Percentiles rank a stretch among this genome's conserved stretches.
phyloP scores from a whole-genome alignment of 2,797 vertebrate genomes.

The Bucorvus abyssinicus region DNA sequence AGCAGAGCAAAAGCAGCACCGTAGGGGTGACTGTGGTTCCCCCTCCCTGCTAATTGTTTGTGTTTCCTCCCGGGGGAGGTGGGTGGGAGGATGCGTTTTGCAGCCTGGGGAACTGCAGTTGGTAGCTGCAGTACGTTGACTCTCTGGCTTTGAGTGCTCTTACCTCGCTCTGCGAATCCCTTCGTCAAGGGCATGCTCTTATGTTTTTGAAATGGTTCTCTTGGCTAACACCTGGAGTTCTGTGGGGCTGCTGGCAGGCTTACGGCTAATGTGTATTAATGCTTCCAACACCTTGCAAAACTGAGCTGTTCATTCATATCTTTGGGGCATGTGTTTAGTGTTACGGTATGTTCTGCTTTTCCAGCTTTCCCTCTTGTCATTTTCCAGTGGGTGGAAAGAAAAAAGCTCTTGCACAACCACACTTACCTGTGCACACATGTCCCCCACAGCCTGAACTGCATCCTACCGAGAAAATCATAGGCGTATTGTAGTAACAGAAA shows the following conservation, averaged over 20 bases:
- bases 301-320: not conserved
- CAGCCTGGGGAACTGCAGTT: not conserved
- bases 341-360: not conserved
- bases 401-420: not conserved
- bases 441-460: accelerated
- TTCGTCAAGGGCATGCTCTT: not conserved
- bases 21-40: not conserved
- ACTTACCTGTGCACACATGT: not conserved
- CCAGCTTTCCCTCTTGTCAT: not conserved
- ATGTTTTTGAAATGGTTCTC: not conserved
- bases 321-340: not conserved
- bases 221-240: not conserved
- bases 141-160: not conserved
- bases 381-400: not conserved
- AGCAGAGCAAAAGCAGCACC: not conserved
- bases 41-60: not conserved
- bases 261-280: not conserved
- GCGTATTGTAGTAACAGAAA: not conserved
- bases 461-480: accelerated
- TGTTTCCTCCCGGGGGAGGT: not conserved
- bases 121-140: accelerated
- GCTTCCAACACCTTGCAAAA: not conserved
- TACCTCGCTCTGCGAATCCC: not conserved
- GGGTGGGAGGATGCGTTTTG: not conserved
- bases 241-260: not conserved